These are phyloP conservation scores for Physeter macrocephalus DNA, from an alignment of 2,113 vertebrate species.

Conservation along the genomic window DNA sequence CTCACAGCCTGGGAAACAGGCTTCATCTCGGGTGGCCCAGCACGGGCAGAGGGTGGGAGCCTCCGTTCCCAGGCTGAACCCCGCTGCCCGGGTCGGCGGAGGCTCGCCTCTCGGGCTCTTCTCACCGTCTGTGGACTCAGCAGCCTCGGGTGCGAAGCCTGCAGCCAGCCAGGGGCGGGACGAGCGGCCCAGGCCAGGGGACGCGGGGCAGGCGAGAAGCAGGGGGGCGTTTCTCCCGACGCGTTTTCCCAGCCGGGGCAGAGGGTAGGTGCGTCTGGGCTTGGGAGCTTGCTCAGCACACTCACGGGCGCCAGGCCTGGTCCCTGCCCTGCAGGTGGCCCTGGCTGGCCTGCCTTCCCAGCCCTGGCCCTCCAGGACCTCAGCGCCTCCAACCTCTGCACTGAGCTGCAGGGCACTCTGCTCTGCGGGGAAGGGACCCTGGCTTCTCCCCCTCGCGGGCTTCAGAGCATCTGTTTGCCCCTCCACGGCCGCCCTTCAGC, in stretches of 20 bases:
- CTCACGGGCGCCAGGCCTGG: not conserved
- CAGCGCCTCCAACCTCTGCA: not conserved
- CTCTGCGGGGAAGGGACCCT: not conserved
- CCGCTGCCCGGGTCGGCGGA: fast-evolving
- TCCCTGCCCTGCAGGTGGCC: not conserved
- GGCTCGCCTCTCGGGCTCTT: not conserved
- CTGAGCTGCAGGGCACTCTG: no score
- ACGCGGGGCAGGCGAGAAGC: not conserved
- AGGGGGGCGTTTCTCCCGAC: fast-evolving
- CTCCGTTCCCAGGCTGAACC: not conserved
- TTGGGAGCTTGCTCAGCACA: not conserved
- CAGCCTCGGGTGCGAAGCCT: not conserved
- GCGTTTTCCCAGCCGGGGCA: not conserved
- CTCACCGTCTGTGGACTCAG: not conserved
- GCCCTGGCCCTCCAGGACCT: not conserved
- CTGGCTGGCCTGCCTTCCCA: not conserved
- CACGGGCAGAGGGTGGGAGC: not conserved
- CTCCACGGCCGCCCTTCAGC: no score
- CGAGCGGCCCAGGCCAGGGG: not conserved
- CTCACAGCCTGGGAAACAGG: not conserved
- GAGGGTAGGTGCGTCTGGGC: not conserved
- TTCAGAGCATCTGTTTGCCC: not conserved
- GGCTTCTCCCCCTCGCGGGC: not conserved
- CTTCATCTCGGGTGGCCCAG: not conserved
- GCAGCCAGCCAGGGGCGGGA: not conserved